Evolutionary conservation across 2,888 invertebrate genomes (phyloP), one percentile per base, ranked within the genome.

Genomic region (Azorinus chamasolen): DNA sequence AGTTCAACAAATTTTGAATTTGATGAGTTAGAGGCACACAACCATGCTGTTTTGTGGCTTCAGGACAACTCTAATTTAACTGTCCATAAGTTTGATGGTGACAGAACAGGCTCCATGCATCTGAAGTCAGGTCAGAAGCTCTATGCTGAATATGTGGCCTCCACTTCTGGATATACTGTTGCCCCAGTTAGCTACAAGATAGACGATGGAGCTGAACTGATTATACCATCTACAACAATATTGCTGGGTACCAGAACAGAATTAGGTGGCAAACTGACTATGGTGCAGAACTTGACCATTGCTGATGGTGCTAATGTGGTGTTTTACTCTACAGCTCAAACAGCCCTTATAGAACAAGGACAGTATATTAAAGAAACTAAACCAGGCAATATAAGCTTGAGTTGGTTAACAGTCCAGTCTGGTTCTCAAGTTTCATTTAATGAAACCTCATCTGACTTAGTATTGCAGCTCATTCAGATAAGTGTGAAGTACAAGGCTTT

Each of bases 101-200:
- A 89, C 69, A 70, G 80, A 54, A 89, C 89, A 27, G 87, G 88
- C 1, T 59, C 81, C 16, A 79, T 89, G 85, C 85, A 87, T 73
- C 41, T 88, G 12, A 53, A 53, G 14, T 39, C 51, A 45, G 69
- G 66, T 5, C 89, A 89, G 72, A 83, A 53, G 27, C 69, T 88
- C 24, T 83, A 74, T 63, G 82, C 84, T 1, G 89, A 89, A 53
- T 88, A 86, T 64, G 79, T 82, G 25, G 81, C 79, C 27, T 87
- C 87, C 8, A 80, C 77, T 32, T 78, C 75, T 20, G 84, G 87
- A 12, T 89, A 87, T 70, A 87, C 87, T 8, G 86, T 89, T 12
- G 89, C 89, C n/a, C 89, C 89, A 5, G 87, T 89, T 25, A 88
- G 87, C 55, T 89, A 84, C 71, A 76, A 66, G 39, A 79, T 84